These are phyloP conservation scores for Meteorus cinctellus DNA, from an alignment of 2,888 invertebrate species.

Conservation along the genomic window DNA sequence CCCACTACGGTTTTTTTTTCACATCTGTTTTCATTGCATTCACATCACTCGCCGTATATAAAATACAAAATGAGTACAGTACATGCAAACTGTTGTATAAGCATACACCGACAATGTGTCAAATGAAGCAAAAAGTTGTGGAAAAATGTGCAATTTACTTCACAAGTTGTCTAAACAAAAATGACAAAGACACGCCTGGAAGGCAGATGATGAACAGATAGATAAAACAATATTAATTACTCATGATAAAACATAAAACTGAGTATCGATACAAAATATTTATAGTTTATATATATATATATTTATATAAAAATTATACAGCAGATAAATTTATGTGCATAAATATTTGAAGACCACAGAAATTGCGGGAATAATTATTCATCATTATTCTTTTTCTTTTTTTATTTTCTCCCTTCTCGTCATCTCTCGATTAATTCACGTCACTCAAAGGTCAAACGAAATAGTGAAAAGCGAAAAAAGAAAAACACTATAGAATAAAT, in stretches of 20 bases:
- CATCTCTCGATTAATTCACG: background rate
- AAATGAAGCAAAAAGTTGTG: slow-evolving; percentile 46
- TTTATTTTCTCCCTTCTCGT: background rate
- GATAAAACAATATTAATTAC: background rate
- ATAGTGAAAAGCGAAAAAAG: slow-evolving; percentile 33
- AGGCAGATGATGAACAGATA: background rate
- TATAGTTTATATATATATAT: background rate
- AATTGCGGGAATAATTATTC: slow-evolving; percentile 15
- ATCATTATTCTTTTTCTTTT: background rate
- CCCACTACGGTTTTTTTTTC: slow-evolving; percentile 9
- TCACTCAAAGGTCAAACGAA: slow-evolving; percentile 36
- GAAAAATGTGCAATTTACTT: slow-evolving; percentile 33
- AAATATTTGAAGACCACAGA: slow-evolving; percentile 4
- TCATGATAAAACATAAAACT: background rate
- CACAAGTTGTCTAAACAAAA: slow-evolving; percentile 52
- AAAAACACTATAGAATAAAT: background rate
- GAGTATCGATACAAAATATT: no score
- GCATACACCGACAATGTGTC: slow-evolving; percentile 52
- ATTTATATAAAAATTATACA: slow-evolving; percentile 7
- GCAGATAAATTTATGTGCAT: background rate
- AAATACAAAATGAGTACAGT: slow-evolving; percentile 47
- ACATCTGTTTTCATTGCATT: slow-evolving; percentile 4
- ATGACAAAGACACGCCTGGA: slow-evolving; percentile 3
- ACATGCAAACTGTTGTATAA: slow-evolving; percentile 23
- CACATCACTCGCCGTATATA: slow-evolving; percentile 37